phyloP scores from a whole-genome alignment of 1,140 invertebrate genomes.

The Hormaphis cornu region DNA sequence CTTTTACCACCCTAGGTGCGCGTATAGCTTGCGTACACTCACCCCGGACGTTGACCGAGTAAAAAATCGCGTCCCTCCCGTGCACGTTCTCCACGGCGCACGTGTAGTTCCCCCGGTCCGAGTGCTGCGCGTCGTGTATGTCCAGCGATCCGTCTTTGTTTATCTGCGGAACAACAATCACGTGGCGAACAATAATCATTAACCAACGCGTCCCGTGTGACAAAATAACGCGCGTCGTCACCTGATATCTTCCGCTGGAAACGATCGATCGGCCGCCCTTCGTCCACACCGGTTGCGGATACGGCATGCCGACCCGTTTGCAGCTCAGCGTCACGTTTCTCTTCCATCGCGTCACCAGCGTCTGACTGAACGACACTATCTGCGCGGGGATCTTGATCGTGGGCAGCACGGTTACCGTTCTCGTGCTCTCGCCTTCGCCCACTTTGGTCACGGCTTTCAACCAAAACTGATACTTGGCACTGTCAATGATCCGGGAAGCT shows the following conservation, averaged over 20 bases:
- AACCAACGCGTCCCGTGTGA: too few species aligned
- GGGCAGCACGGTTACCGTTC: conserved; percentile 62
- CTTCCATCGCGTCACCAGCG: conserved; percentile 72
- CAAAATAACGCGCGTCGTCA: neutral
- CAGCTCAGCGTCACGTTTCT: conserved; percentile 69
- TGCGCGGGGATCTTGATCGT: conserved; percentile 70
- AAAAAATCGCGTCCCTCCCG: conserved; percentile 75
- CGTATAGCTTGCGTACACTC: too few species aligned
- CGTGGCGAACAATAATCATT: too few species aligned
- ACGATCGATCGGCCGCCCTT: conserved; percentile 37
- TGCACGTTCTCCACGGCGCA: conserved; percentile 75
- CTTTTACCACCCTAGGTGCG: too few species aligned
- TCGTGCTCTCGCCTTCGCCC: conserved; percentile 68
- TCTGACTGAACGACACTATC: conserved; percentile 70
- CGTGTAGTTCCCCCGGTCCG: conserved; percentile 82
- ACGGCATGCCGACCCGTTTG: conserved; percentile 66
- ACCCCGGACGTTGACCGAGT: conserved; percentile 59
- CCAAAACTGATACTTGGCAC: conserved; percentile 69
- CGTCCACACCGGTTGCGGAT: conserved; percentile 38
- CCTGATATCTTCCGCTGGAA: conserved; percentile 38
- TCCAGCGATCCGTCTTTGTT: conserved; percentile 38
- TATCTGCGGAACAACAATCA: conserved; percentile 35
- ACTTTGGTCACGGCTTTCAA: conserved; percentile 67
- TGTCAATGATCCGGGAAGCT: conserved; percentile 60
- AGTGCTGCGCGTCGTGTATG: conserved; percentile 62